Evolutionary conservation across 2,113 vertebrate genomes (phyloP).

Genomic region (rat (Rattus norvegicus)): DNA sequence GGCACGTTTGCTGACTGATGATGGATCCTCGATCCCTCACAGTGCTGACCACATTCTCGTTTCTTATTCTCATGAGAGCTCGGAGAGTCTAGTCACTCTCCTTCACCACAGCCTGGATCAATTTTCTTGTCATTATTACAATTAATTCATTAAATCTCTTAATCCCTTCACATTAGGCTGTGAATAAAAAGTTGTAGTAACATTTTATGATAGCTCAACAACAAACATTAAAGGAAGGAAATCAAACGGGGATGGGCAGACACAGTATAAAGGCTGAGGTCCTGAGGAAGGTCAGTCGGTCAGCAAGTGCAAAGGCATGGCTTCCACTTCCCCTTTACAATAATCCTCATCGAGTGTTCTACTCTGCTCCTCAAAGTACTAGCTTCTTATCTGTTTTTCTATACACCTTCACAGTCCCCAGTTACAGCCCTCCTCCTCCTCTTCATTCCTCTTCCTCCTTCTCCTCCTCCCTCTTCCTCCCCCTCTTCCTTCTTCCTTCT

Average conservation of each 20-base stretch:
- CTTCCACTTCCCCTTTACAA: background rate
- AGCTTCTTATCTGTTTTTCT: background rate
- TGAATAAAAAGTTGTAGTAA: background rate
- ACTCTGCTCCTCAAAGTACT: background rate
- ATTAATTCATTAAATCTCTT: background rate
- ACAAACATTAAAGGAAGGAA: constrained; percentile 25
- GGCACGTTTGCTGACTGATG: background rate
- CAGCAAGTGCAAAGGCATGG: background rate
- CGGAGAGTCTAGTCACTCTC: background rate
- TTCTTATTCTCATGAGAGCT: background rate
- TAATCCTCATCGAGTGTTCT: background rate
- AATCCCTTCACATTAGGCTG: background rate
- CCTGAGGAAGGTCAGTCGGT: background rate
- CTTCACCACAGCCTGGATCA: background rate
- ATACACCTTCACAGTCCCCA: background rate
- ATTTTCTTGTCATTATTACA: background rate
- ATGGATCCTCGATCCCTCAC: background rate
- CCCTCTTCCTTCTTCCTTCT: fast-evolving
- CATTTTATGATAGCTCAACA: background rate
- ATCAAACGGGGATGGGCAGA: background rate
- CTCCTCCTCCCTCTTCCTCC: too few relatives aligned
- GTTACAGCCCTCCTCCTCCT: background rate
- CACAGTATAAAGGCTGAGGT: background rate
- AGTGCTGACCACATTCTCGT: background rate
- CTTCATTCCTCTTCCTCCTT: too few relatives aligned